Conservation (phyloP, 2,113 vertebrate genomes). For the Rhombomys opimus region DNA sequence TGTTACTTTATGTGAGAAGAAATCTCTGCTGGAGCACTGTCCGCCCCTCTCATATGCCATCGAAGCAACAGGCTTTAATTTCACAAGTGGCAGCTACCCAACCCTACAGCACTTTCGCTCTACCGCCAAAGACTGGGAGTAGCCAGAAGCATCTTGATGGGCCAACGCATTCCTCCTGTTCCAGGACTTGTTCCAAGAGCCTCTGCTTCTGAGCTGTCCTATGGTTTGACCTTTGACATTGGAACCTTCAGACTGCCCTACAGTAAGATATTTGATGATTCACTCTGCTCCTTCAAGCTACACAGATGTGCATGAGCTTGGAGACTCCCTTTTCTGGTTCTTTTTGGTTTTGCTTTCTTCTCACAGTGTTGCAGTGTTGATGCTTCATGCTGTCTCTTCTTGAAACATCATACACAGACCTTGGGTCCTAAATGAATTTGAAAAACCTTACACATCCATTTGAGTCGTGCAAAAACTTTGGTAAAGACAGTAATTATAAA, state of each 20-base stretch:
- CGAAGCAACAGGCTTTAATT: neutral
- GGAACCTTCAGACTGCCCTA: neutral
- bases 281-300: neutral
- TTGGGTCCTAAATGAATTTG: neutral
- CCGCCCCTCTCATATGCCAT: neutral
- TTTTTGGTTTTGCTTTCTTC: neutral
- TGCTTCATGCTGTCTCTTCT: neutral
- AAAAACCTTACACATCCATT: neutral
- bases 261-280: neutral
- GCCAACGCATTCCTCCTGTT: accelerated
- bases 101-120: neutral
- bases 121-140: neutral
- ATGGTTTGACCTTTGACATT: neutral
- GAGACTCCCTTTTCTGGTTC: neutral
- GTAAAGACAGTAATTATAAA: neutral
- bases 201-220: neutral
- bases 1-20: neutral
- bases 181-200: neutral
- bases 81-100: neutral
- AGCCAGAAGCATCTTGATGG: neutral
- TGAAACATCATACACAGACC: neutral
- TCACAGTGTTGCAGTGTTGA: neutral
- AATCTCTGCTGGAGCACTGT: constrained; percentile 22
- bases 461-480: neutral
- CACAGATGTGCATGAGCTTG: neutral